These are phyloP conservation scores for Nezara viridula DNA, from an alignment of 2,888 invertebrate genomes.

Conservation along the genomic window DNA sequence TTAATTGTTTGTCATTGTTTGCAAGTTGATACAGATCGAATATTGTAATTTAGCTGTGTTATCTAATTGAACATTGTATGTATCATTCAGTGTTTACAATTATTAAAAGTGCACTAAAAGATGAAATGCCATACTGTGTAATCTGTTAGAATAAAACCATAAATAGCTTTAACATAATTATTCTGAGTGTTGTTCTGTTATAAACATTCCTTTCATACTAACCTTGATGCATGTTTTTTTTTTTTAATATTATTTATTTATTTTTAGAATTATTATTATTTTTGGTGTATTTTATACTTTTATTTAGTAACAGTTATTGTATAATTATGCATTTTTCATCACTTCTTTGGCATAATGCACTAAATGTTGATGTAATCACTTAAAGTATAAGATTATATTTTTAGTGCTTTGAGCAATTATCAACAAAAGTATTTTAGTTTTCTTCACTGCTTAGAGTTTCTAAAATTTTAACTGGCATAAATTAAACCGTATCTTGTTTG, in stretches of 20 bases:
- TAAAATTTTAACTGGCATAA: not conserved
- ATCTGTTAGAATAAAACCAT: slow-evolving; percentile 59
- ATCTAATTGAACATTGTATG: slow-evolving; percentile 57
- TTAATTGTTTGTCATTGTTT: slow-evolving; percentile 55
- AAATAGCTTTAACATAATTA: slow-evolving; percentile 57
- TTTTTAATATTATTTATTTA: not conserved
- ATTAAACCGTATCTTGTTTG: not conserved
- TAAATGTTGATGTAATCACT: not conserved
- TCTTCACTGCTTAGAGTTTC: not conserved
- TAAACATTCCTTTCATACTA: slow-evolving; percentile 26
- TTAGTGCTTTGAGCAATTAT: slow-evolving; percentile 38
- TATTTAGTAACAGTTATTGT: not conserved
- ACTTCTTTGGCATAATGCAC: not conserved
- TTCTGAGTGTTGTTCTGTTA: slow-evolving; percentile 43
- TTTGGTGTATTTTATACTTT: not conserved
- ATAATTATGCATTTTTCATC: not conserved
- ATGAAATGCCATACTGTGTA: slow-evolving; percentile 60
- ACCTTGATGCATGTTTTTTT: slow-evolving; percentile 1
- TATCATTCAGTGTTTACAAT: slow-evolving; percentile 55
- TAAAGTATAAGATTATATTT: not conserved
- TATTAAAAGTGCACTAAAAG: slow-evolving; percentile 58
- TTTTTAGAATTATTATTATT: not conserved
- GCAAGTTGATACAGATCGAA: slow-evolving; percentile 49
- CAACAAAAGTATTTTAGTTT: not conserved
- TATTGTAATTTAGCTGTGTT: slow-evolving; percentile 53